Conservation (phyloP, 1,140 invertebrate species). For the Penaeus chinensis region DNA sequence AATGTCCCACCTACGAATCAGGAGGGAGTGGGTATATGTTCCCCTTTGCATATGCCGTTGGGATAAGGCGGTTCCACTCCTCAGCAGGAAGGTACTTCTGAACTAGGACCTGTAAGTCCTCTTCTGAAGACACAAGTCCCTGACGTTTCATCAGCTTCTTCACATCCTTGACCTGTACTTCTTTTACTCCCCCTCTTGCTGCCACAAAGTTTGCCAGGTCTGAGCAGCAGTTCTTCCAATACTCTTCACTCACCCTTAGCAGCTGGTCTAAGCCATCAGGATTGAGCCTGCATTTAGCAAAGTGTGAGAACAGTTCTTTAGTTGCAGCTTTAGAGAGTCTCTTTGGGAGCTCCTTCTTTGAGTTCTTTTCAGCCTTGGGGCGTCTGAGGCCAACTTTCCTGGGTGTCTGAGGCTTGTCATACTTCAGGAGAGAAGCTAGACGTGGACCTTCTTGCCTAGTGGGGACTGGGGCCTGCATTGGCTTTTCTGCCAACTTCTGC, state of each 20-base stretch:
- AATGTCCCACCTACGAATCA: no score
- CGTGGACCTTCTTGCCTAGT: no score
- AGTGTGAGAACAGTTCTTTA: conserved; percentile 5
- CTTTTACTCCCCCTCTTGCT: background rate
- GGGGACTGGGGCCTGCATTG: conserved; percentile 2
- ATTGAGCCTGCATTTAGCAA: conserved; percentile 4
- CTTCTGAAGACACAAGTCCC: background rate
- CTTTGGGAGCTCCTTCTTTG: background rate
- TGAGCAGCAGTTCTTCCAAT: conserved; percentile 11
- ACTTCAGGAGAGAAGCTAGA: no score
- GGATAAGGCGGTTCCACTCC: conserved; percentile 11
- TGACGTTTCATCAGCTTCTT: background rate
- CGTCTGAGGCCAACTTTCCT: no score
- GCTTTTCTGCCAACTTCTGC: conserved; percentile 1
- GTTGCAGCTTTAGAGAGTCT: background rate
- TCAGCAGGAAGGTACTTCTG: conserved; percentile 3
- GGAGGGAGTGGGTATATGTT: background rate
- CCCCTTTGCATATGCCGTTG: conserved; percentile 11
- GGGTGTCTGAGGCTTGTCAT: no score
- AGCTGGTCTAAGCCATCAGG: background rate
- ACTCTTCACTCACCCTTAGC: conserved; percentile 1
- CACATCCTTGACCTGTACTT: background rate
- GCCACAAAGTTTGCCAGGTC: background rate
- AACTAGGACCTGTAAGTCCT: background rate
- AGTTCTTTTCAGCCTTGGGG: background rate